Percentiles rank a stretch among this genome's conserved stretches.
Evolutionary conservation across 2,113 vertebrate genomes (phyloP).

Genomic region (Clarias gariepinus): DNA sequence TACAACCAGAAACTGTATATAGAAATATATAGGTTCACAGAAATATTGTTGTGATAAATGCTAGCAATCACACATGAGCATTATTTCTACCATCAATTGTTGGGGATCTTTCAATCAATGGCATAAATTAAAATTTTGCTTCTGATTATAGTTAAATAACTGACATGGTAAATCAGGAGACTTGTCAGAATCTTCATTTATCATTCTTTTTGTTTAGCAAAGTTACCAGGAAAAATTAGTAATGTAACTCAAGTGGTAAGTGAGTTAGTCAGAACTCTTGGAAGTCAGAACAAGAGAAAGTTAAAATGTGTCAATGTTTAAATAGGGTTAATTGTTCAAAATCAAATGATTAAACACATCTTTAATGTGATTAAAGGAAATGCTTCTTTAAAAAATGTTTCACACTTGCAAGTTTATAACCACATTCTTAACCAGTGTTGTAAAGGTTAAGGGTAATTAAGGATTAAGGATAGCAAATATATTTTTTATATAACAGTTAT

Average conservation of each 20-base stretch:
- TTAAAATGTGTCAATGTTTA: not conserved
- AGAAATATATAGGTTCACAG: not conserved
- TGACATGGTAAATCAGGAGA: not conserved
- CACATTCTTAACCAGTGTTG: not conserved
- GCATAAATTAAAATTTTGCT: not conserved
- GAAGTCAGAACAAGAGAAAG: not conserved
- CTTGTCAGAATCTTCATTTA: not conserved
- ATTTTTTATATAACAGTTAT: too few species aligned
- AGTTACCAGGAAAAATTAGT: too few species aligned
- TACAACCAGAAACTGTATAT: constrained; percentile 1
- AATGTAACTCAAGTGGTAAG: not conserved
- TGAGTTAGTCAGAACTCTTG: too few species aligned
- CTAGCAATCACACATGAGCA: constrained; percentile 1
- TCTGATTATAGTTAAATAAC: not conserved
- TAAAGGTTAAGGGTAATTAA: not conserved
- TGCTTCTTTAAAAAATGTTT: not conserved
- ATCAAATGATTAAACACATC: not conserved
- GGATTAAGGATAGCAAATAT: not conserved
- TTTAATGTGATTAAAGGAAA: not conserved
- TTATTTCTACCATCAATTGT: constrained; percentile 8
- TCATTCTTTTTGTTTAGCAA: not conserved
- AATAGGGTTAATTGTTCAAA: not conserved
- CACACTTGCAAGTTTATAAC: not conserved
- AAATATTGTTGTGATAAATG: not conserved
- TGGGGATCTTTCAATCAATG: not conserved